phyloP scores from a whole-genome alignment of 2,888 invertebrate species.

The Mycalesis mineus region DNA sequence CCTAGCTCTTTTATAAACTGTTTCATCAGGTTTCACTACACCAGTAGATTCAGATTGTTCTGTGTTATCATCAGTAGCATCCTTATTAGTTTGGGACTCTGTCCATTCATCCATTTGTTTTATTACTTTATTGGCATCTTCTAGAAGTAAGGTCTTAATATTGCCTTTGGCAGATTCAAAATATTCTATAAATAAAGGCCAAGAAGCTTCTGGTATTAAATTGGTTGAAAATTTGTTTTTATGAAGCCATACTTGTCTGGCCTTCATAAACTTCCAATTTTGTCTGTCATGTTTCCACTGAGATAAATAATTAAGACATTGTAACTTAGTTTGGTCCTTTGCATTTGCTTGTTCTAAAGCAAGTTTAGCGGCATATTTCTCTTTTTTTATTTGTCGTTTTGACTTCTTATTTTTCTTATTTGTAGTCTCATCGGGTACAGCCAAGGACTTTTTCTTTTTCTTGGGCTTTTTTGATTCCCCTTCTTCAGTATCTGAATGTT shows the following conservation, averaged over 20 bases:
- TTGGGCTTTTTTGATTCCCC: slow-evolving; percentile 43
- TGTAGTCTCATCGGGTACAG: slow-evolving; percentile 40
- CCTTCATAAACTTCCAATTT: slow-evolving; percentile 90
- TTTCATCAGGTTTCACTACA: slow-evolving; percentile 57
- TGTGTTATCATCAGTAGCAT: slow-evolving; percentile 42
- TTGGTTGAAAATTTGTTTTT: slow-evolving; percentile 81
- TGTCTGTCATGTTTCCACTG: slow-evolving; percentile 84
- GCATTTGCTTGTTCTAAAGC: slow-evolving; percentile 73
- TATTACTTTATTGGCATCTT: slow-evolving; percentile 81
- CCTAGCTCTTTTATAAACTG: slow-evolving; percentile 80
- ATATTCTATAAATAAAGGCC: slow-evolving; percentile 83
- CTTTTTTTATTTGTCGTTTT: slow-evolving; percentile 81
- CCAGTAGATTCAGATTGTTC: slow-evolving; percentile 42
- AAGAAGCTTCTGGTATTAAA: slow-evolving; percentile 79
- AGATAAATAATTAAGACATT: slow-evolving; percentile 82
- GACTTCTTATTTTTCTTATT: slow-evolving; percentile 76
- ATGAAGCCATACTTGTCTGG: slow-evolving; percentile 86
- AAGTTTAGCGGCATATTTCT: slow-evolving; percentile 78
- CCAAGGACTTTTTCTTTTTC: slow-evolving; percentile 50
- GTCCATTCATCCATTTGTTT: slow-evolving; percentile 79
- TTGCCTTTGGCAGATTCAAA: slow-evolving; percentile 83
- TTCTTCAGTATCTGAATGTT: slow-evolving; percentile 48
- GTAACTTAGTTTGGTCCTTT: slow-evolving; percentile 76
- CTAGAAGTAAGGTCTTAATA: slow-evolving; percentile 79
- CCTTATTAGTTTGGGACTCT: slow-evolving; percentile 48